These are phyloP conservation scores for Coelopa pilipes DNA, from an alignment of 2,888 invertebrate species.

Conservation along the genomic window DNA sequence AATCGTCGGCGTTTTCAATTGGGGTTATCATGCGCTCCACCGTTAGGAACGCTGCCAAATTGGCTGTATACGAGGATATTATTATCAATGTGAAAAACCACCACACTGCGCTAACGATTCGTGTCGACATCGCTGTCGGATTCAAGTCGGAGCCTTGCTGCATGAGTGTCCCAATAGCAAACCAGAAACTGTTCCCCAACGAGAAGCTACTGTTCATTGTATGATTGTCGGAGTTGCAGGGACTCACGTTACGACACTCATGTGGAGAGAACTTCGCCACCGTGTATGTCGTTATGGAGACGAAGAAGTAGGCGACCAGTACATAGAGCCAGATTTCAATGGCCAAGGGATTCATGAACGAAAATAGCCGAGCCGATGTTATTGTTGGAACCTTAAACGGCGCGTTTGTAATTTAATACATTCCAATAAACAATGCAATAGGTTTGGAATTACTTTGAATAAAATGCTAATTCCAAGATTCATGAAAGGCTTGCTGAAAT, in stretches of 20 bases:
- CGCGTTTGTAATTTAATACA: not conserved
- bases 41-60: constrained; percentile 90
- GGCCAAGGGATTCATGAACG: constrained; percentile 88
- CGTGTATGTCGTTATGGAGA: constrained; percentile 81
- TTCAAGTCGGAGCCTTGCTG: constrained; percentile 84
- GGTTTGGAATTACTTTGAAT: constrained; percentile 73
- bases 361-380: constrained; percentile 79
- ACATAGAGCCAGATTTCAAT: constrained; percentile 89
- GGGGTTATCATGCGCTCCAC: constrained; percentile 90
- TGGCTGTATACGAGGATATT: constrained; percentile 91
- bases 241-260: constrained; percentile 82
- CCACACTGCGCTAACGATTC: constrained; percentile 89
- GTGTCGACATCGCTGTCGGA: constrained; percentile 75
- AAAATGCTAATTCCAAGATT: constrained; percentile 89
- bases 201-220: constrained; percentile 80
- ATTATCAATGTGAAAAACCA: constrained; percentile 94
- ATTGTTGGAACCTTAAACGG: constrained; percentile 74
- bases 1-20: constrained; percentile 86
- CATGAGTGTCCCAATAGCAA: constrained; percentile 87
- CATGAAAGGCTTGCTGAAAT: constrained; percentile 93
- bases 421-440: not conserved
- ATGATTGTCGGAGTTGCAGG: constrained; percentile 69
- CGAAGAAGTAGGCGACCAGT: constrained; percentile 81
- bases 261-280: constrained; percentile 84
- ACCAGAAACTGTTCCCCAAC: constrained; percentile 86